Conservation (phyloP, 2,797 vertebrate species). For the Onychomys leucogaster region DNA sequence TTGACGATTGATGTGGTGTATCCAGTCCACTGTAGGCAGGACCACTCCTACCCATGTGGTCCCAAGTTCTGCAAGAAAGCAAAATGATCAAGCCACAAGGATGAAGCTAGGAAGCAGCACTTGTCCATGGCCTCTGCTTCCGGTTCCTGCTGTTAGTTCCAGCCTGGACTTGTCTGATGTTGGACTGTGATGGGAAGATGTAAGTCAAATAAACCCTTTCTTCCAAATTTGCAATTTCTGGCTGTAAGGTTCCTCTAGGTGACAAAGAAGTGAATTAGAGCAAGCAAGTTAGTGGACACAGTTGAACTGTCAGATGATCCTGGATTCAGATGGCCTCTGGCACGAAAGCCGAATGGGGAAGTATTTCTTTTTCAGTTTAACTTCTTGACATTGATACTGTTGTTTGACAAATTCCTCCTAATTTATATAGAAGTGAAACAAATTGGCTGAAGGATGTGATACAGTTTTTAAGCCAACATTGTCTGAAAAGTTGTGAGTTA, state of each 20-base stretch:
- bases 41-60: no score
- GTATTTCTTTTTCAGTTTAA: neutral
- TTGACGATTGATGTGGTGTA: neutral
- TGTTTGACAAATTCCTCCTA: conserved; percentile 42
- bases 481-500: neutral
- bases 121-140: neutral
- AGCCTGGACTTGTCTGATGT: neutral
- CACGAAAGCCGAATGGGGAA: neutral
- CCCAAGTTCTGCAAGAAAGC: neutral
- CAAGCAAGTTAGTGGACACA: neutral
- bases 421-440: neutral
- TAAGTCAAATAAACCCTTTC: neutral
- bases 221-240: neutral
- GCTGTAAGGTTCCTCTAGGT: neutral
- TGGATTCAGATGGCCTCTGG: neutral
- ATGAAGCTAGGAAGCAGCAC: neutral
- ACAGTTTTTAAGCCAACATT: conserved; percentile 32
- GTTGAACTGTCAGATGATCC: neutral
- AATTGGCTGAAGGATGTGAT: neutral
- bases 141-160: neutral
- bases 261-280: neutral
- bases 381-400: neutral
- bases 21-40: neutral
- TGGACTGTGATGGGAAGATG: neutral
- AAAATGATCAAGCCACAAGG: neutral